phyloP scores from a whole-genome alignment of 2,888 invertebrate species.

The Globia sparganii region DNA sequence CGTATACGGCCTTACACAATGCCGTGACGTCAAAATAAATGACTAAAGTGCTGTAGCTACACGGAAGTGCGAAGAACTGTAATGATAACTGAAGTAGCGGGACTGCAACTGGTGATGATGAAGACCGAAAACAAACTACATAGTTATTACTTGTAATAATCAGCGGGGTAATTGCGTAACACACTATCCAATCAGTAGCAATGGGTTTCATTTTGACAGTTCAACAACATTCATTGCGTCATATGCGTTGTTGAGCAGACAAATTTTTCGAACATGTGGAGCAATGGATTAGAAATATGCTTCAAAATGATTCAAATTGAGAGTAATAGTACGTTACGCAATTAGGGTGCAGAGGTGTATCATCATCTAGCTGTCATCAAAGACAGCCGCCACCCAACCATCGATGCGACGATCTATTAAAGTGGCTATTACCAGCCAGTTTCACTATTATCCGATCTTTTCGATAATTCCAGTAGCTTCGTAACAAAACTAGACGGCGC shows the following conservation, averaged over 20 bases:
- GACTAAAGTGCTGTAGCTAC: background rate
- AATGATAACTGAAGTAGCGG: background rate
- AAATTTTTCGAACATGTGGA: too few species aligned
- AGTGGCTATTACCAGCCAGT: background rate
- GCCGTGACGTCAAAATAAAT: slow-evolving; percentile 22
- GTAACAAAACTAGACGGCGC: background rate
- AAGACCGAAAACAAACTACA: background rate
- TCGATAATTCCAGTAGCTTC: background rate
- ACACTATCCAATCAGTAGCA: too few species aligned
- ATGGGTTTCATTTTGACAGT: too few species aligned
- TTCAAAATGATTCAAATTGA: too few species aligned
- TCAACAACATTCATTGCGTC: too few species aligned
- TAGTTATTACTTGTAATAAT: background rate
- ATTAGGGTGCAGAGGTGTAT: too few species aligned
- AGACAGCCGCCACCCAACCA: background rate
- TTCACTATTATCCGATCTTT: background rate
- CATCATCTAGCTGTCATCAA: background rate
- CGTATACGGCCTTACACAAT: slow-evolving; percentile 7
- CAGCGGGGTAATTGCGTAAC: too few species aligned
- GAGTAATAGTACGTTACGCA: too few species aligned
- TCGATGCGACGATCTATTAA: background rate
- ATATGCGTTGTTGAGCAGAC: too few species aligned
- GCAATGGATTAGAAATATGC: too few species aligned
- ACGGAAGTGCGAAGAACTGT: background rate
- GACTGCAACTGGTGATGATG: background rate